These are phyloP conservation scores for Muntiacus muntjak DNA, from an alignment of 2,113 vertebrate genomes.

Conservation along the genomic window DNA sequence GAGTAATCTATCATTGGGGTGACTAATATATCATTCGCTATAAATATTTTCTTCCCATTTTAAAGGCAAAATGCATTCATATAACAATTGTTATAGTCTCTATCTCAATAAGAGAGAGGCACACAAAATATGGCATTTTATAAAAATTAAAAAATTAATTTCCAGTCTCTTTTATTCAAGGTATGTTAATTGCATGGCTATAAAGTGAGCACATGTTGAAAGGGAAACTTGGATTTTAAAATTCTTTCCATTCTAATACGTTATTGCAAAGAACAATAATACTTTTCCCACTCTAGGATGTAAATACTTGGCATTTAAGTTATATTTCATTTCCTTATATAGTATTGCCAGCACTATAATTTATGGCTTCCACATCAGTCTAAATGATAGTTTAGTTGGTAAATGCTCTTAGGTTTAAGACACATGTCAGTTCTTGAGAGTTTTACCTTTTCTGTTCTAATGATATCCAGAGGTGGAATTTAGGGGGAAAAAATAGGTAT, in stretches of 20 bases:
- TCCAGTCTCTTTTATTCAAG: background rate
- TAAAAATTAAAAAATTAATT: conserved; percentile 5
- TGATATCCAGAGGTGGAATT: background rate
- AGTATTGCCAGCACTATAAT: background rate
- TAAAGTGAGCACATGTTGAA: background rate
- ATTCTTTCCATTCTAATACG: conserved; percentile 33
- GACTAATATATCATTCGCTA: conserved; percentile 52
- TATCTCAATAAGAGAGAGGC: background rate
- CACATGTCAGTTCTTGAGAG: background rate
- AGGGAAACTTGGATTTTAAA: conserved; percentile 17
- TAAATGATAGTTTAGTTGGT: background rate
- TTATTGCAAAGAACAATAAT: conserved; percentile 2
- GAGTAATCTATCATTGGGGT: conserved; percentile 41
- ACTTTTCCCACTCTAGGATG: background rate
- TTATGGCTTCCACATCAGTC: background rate
- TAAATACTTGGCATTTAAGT: background rate
- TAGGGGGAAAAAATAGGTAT: background rate
- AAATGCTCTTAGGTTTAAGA: background rate
- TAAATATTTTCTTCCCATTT: conserved; percentile 57
- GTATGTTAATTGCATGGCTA: background rate
- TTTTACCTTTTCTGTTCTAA: background rate
- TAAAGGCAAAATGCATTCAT: conserved; percentile 44
- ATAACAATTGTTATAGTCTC: background rate
- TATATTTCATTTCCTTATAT: conserved; percentile 2
- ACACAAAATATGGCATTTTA: background rate